Evolutionary conservation across 2,113 vertebrate species (phyloP).

Genomic region (Sorex araneus): DNA sequence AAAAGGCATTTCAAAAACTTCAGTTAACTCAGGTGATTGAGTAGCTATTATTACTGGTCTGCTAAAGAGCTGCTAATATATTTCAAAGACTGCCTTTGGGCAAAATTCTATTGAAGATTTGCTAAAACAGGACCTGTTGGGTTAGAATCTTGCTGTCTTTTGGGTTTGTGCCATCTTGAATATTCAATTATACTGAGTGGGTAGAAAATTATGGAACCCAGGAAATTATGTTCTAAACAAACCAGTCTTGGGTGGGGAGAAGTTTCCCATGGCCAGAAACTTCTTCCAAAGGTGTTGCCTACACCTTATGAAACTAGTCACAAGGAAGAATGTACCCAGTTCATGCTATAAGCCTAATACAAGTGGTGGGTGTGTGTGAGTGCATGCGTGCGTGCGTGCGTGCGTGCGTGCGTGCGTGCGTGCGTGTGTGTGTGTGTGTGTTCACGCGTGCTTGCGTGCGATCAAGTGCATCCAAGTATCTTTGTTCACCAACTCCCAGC

Average conservation of each 20-base stretch:
- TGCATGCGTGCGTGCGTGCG: neutral
- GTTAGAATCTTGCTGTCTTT: slow-evolving; percentile 41
- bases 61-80: slow-evolving; percentile 30
- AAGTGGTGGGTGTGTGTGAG: neutral
- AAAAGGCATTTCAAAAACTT: slow-evolving; percentile 60
- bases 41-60: slow-evolving; percentile 56
- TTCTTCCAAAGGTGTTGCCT: slow-evolving; percentile 32
- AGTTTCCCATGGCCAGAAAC: slow-evolving; percentile 37
- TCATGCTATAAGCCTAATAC: neutral
- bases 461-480: neutral
- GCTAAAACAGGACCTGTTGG: slow-evolving; percentile 66
- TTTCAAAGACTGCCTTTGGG: slow-evolving; percentile 65
- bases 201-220: slow-evolving; percentile 66
- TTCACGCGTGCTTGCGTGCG: neutral
- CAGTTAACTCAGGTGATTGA: slow-evolving; percentile 54
- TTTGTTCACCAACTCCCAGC: neutral
- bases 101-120: slow-evolving; percentile 58
- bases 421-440: neutral
- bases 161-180: slow-evolving; percentile 65
- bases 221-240: slow-evolving; percentile 57
- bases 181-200: slow-evolving; percentile 68
- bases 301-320: neutral
- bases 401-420: neutral
- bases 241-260: slow-evolving; percentile 8
- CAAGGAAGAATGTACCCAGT: neutral